Conservation (phyloP, 2,113 vertebrate genomes). For the Callospermophilus lateralis region DNA sequence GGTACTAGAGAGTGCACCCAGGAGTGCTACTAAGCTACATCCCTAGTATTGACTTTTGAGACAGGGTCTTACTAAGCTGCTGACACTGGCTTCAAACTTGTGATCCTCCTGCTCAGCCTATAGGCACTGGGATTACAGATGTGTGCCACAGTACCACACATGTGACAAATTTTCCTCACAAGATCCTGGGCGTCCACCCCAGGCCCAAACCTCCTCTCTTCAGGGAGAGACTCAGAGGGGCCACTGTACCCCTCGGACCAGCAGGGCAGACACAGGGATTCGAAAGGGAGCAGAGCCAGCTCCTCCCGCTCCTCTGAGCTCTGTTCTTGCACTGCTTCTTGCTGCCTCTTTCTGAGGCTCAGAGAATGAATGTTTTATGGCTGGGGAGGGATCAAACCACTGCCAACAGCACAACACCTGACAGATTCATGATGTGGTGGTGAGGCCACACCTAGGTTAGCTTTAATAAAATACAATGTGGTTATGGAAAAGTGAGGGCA, state of each 20-base stretch:
- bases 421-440: neutral
- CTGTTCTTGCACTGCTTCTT: neutral
- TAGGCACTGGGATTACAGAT: no score
- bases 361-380: neutral
- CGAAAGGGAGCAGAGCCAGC: accelerated
- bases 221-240: neutral
- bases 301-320: neutral
- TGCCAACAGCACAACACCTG: accelerated
- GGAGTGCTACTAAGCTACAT: no score
- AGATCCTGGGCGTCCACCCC: accelerated
- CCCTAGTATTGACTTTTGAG: no score
- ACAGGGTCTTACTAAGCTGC: no score
- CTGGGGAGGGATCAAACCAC: accelerated
- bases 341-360: neutral
- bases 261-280: no score
- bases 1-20: no score
- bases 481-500: neutral
- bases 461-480: neutral
- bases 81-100: no score
- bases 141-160: no score
- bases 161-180: neutral
- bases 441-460: neutral
- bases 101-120: no score
- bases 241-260: accelerated
- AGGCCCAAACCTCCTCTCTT: accelerated